phyloP scores from a whole-genome alignment of 2,113 vertebrate species.

The Proterorhinus semilunaris region DNA sequence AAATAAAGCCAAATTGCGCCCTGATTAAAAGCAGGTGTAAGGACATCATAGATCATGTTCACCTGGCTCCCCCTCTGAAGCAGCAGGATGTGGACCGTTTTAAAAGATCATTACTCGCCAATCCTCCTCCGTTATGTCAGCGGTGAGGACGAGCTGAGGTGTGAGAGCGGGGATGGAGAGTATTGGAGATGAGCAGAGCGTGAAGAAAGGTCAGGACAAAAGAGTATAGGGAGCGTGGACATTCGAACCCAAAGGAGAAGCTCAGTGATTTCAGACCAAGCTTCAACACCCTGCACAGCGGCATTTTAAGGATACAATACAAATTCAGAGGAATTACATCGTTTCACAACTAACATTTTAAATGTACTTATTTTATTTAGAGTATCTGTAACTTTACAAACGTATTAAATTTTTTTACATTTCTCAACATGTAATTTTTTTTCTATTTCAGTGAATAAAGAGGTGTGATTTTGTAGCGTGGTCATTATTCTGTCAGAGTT shows the following conservation, averaged over 20 bases:
- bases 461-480: too few species aligned
- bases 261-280: conserved; percentile 5
- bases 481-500: too few species aligned
- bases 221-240: conserved; percentile 8
- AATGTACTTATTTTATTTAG: too few species aligned
- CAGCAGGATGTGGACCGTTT: conserved; percentile 54
- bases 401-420: too few species aligned
- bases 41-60: conserved; percentile 61
- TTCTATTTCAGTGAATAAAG: too few species aligned
- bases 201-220: conserved; percentile 58
- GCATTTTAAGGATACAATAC: too few species aligned
- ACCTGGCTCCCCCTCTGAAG: conserved; percentile 31
- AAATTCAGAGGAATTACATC: too few species aligned
- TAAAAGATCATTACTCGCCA: conserved; percentile 63
- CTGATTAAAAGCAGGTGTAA: conserved; percentile 62
- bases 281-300: neutral
- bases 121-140: conserved; percentile 34
- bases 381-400: too few species aligned
- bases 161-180: conserved; percentile 26
- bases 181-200: conserved; percentile 38
- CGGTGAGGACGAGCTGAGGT: conserved; percentile 17
- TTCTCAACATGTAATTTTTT: too few species aligned
- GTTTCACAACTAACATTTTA: too few species aligned
- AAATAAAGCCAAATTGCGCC: conserved; percentile 37
- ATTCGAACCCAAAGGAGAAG: conserved; percentile 21